Conservation (phyloP, 2,797 vertebrate species). For the Austrolebias charrua region DNA sequence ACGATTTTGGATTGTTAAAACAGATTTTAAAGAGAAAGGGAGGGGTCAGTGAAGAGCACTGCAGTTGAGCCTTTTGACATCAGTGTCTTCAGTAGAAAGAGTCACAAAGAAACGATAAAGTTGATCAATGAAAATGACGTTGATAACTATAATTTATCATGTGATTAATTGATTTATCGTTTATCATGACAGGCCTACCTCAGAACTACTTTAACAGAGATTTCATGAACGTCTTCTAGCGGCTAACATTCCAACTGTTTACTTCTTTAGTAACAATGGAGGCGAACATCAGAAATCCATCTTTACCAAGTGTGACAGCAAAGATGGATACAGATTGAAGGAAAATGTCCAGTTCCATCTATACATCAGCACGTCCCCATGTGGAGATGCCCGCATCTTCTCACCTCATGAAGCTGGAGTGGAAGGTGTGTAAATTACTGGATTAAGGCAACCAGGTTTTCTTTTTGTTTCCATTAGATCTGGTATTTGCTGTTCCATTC, state of each 20-base stretch:
- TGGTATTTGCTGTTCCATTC: fast-evolving
- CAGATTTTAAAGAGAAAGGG: too few relatives aligned
- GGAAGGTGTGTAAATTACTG: conserved; percentile 78
- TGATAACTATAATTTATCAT: too few relatives aligned
- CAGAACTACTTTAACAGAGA: too few relatives aligned
- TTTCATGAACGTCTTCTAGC: background rate
- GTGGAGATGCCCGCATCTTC: conserved; percentile 95
- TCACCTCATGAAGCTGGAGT: conserved; percentile 92
- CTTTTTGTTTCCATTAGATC: background rate
- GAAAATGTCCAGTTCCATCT: conserved; percentile 94
- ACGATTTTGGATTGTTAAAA: too few relatives aligned
- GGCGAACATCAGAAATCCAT: conserved; percentile 90
- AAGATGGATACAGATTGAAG: conserved; percentile 85
- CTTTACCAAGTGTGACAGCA: conserved; percentile 83
- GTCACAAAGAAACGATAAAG: too few relatives aligned
- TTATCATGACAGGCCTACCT: too few relatives aligned
- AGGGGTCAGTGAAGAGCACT: too few relatives aligned
- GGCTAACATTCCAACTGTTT: background rate
- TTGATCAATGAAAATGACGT: too few relatives aligned
- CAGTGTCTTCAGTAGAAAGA: too few relatives aligned
- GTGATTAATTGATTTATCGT: too few relatives aligned
- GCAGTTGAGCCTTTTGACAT: too few relatives aligned
- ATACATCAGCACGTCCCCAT: conserved; percentile 96
- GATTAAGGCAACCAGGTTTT: too few relatives aligned
- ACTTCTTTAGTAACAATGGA: conserved; percentile 77